phyloP scores from a whole-genome alignment of 2,888 invertebrate species.

The Agrotis clavis region DNA sequence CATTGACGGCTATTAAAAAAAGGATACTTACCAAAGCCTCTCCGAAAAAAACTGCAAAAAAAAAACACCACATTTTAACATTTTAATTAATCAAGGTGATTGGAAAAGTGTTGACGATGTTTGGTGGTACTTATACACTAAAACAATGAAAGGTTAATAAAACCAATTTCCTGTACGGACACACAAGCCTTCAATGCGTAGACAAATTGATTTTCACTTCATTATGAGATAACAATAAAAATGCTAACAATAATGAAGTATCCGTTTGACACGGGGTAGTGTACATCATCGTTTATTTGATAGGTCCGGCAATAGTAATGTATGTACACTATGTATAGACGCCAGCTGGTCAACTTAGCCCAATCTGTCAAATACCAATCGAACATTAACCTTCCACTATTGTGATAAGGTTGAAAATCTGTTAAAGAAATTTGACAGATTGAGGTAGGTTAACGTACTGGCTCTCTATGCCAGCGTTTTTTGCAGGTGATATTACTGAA shows the following conservation, averaged over 20 bases:
- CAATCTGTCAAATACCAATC: not conserved
- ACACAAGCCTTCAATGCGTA: constrained; percentile 51
- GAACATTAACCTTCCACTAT: no score
- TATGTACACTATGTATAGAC: not conserved
- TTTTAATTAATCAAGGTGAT: constrained; percentile 31
- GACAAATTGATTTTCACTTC: constrained; percentile 51
- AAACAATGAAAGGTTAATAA: constrained; percentile 53
- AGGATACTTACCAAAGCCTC: constrained; percentile 35
- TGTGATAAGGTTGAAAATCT: no score
- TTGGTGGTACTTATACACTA: constrained; percentile 55
- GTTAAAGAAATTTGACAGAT: no score
- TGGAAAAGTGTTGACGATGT: constrained; percentile 29
- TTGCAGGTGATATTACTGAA: no score
- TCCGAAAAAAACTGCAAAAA: constrained; percentile 22
- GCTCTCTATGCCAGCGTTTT: no score
- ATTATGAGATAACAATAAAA: constrained; percentile 52
- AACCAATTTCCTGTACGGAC: constrained; percentile 63
- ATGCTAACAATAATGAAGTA: constrained; percentile 36
- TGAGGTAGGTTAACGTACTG: no score
- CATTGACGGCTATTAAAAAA: no score
- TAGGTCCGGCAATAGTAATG: not conserved
- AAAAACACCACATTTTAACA: constrained; percentile 41
- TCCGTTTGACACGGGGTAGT: constrained; percentile 22
- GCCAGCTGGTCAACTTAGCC: not conserved
- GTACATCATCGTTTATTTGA: constrained; percentile 15